Evolutionary conservation across 2,888 invertebrate genomes (phyloP), one percentile per base, ranked within the genome.

Genomic region (Lottia scabra): DNA sequence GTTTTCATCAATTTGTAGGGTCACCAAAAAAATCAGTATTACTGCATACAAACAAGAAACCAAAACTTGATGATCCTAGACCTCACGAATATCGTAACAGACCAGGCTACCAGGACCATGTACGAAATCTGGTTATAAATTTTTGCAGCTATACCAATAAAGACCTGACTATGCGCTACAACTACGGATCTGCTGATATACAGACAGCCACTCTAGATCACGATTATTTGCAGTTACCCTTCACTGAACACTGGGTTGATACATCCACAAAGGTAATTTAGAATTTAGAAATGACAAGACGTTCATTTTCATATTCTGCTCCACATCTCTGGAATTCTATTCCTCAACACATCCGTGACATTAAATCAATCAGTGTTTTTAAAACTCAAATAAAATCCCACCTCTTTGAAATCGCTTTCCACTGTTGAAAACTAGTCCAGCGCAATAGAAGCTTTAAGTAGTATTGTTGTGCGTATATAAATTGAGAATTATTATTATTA

Each of bases 31-130:
- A 74, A 66, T 48, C 68, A 13, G 48, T 16, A 15, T 10, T 68
- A 19, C 1, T 74, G 3, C 27, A 12, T 26, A 0, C 23, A n/a
- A 44, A 63, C 6, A 13, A 38, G 10, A n/a, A 15, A 13, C 13
- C 26, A 16, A 2, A n/a, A 3, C 26, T 75, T 65, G 46, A 62
- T 19, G 75, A 75, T 26, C 75, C 75, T 13, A 23, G 75, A 16
- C 75, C 75, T 12, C 1, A n/a, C 4, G 43, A 74, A n/a, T 69
- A 65, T 65, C 15, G 68, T 15, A 67, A 67, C 38, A 10, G 16
- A 27, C 13, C 56, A 0, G 69, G 75, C 5, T 75, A 74, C 46
- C 30, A 75, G 13, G 72, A 69, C 44, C 16, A 44, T 65, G 75
- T 75, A 2, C 10, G 72, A 38, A 56, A 27, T n/a, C 19, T 5